These are phyloP conservation scores for Pseudopipra pipra DNA, from an alignment of 2,113 vertebrate species.

Conservation along the genomic window DNA sequence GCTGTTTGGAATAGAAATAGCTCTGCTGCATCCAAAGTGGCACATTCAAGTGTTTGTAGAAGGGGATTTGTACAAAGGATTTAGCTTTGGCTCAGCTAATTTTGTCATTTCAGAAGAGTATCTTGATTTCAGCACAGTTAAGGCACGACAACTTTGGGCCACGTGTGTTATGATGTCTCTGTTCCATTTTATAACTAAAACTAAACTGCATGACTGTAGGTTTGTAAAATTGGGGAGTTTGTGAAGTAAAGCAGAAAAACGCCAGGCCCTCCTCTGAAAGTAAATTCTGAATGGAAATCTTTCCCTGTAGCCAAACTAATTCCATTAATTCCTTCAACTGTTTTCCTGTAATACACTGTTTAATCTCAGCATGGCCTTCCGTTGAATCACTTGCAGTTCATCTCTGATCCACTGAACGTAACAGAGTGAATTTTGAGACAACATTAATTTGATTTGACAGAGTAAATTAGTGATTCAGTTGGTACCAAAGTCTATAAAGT, in stretches of 20 bases:
- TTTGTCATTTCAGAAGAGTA: neutral
- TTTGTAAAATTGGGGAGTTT: neutral
- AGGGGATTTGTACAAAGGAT: slow-evolving; percentile 23
- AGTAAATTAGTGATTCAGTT: slow-evolving; percentile 1
- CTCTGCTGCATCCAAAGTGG: neutral
- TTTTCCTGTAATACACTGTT: neutral
- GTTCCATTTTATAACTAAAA: neutral
- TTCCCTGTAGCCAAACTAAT: neutral
- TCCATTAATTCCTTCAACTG: neutral
- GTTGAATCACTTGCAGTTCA: neutral
- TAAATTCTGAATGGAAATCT: neutral
- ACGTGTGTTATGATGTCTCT: neutral
- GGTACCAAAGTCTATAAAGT: neutral
- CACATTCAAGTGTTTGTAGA: neutral
- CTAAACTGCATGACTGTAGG: neutral
- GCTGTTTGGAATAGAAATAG: neutral
- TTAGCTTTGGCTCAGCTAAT: neutral
- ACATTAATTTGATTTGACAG: slow-evolving; percentile 36
- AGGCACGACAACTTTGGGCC: neutral
- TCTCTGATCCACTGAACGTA: neutral
- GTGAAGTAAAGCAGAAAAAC: neutral
- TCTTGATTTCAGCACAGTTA: neutral
- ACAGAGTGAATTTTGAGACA: neutral
- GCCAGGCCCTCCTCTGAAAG: neutral
- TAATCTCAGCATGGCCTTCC: neutral